Base-by-base conservation (phyloP, 1,140 invertebrate species). In the Phortica variegata region DNA sequence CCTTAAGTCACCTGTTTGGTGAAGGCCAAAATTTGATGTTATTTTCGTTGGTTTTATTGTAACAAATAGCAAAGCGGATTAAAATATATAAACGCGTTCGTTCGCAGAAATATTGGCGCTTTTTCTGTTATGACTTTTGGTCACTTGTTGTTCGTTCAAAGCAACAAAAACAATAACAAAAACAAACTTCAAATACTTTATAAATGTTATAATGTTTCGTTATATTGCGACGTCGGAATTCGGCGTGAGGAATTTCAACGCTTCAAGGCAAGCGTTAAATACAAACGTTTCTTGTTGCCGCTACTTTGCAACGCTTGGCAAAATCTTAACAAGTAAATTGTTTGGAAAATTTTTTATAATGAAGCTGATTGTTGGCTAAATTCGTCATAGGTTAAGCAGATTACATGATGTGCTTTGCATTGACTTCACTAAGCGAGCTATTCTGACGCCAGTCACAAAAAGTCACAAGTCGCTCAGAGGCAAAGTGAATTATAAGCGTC, bases 281-380 rank as follows among this genome's bases (percentile, higher is more conserved):
- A 34, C n/a, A 34, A 4, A 6, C 47, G 42, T 36, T 49, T 51
- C 43, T 59, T 63, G 47, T 3, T 41, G 20, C 13, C 16, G n/a
- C 32, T 12, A 19, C 15, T 42, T 39, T 44, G 26, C 26, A 29
- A n/a, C 13, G 32, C 8, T 15, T 39, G 18, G 34, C 44, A 54
- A 43, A 43, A 43, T 33, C 19, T 38, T 15, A 65, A 66, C 61
- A 43, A 65, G 55, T 57, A 65, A 66, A 68, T 66, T 66, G 62
- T 44, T 58, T 37, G 63, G 54, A 60, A 68, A 68, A 66, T 63
- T 68, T 52, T 45, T 63, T 51, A 68, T 69, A 68, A 68, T 68
- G 57, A 56, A 68, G 68, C 65, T 65, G 65, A 69, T 69, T 68
- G 63, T 69, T 52, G 51, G 60, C 48, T 49, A 49, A 59, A 63